Percentiles rank a stretch among this genome's conserved stretches.
These are phyloP conservation scores for Hiodon tergisus DNA, from an alignment of 2,113 vertebrate species.

Conservation along the genomic window DNA sequence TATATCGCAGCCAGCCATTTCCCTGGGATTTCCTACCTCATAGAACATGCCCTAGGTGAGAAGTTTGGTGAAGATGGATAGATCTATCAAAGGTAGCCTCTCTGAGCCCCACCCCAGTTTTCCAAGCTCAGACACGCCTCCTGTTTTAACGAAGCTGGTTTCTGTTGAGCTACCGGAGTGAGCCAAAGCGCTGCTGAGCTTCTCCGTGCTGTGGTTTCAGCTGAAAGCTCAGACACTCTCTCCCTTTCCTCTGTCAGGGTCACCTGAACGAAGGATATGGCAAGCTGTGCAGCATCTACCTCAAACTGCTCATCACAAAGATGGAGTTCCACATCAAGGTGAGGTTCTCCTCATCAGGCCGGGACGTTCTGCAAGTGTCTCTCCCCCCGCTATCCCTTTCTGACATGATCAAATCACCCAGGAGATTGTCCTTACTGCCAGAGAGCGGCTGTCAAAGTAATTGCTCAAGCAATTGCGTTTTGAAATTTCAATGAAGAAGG, in stretches of 20 bases:
- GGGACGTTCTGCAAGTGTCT: neutral
- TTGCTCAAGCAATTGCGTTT: too few species aligned
- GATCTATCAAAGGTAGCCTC: too few species aligned
- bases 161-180: too few species aligned
- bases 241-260: conserved; percentile 60
- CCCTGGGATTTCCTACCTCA: too few species aligned
- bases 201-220: neutral
- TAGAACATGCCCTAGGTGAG: too few species aligned
- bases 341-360: conserved; percentile 46
- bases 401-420: conserved; percentile 18
- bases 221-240: neutral
- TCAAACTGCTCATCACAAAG: conserved; percentile 98
- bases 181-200: neutral
- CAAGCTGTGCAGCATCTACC: conserved; percentile 96
- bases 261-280: conserved; percentile 95
- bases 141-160: too few species aligned
- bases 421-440: neutral
- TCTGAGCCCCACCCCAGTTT: too few species aligned
- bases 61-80: too few species aligned
- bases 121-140: too few species aligned
- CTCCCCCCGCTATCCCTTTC: neutral
- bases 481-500: too few species aligned
- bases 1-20: too few species aligned
- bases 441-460: too few species aligned
- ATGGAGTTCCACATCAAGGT: conserved; percentile 99